Percentiles rank a stretch among this genome's conserved stretches.
phyloP scores from a whole-genome alignment of 2,888 invertebrate species.

The Clivina fossor region DNA sequence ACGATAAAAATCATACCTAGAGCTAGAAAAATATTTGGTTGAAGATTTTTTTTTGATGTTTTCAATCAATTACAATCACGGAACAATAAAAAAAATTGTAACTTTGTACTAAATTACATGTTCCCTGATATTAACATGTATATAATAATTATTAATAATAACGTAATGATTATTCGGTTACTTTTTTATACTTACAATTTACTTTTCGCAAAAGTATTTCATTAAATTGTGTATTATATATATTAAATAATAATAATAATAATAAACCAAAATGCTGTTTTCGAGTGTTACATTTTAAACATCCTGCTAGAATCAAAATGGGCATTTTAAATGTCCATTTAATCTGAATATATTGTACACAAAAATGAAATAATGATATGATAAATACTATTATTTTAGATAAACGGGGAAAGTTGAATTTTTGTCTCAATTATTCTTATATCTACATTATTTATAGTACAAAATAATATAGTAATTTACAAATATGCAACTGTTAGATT shows the following conservation, averaged over 20 bases:
- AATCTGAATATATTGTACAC: too few species aligned
- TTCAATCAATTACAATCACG: constrained; percentile 22
- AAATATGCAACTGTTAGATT: too few species aligned
- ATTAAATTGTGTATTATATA: constrained; percentile 34
- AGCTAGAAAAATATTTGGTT: constrained; percentile 51
- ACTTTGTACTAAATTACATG: constrained; percentile 34
- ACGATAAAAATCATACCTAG: constrained; percentile 39
- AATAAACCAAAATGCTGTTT: constrained; percentile 32
- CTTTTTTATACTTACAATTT: constrained; percentile 31
- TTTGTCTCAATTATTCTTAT: too few species aligned
- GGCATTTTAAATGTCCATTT: too few species aligned
- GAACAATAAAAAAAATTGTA: constrained; percentile 32
- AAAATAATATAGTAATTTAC: too few species aligned
- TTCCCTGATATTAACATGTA: constrained; percentile 33
- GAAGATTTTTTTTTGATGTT: constrained; percentile 26
- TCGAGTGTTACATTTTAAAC: too few species aligned
- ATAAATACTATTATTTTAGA: too few species aligned
- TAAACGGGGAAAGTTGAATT: too few species aligned
- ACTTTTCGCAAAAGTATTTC: constrained; percentile 27
- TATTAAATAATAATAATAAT: too few species aligned
- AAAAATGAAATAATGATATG: too few species aligned
- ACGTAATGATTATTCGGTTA: constrained; percentile 21
- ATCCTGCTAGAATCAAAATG: too few species aligned
- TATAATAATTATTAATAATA: constrained; percentile 2
- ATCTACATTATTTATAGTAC: too few species aligned